Percentiles rank a stretch among this genome's conserved stretches.
phyloP scores from a whole-genome alignment of 2,113 vertebrate species.

The Hemibagrus wyckioides region DNA sequence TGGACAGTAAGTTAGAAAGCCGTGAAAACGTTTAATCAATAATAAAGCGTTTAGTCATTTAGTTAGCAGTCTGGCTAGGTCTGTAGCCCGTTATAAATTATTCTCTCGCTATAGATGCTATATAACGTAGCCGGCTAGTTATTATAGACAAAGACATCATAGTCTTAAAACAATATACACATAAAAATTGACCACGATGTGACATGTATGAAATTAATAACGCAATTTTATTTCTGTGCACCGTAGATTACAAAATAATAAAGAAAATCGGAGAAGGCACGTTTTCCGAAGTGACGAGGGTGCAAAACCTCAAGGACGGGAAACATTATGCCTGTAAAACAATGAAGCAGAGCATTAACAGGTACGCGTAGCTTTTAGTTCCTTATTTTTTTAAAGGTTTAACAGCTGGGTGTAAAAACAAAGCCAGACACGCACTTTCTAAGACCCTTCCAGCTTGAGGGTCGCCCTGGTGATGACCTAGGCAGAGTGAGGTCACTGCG shows the following conservation, averaged over 20 bases:
- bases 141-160: neutral
- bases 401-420: neutral
- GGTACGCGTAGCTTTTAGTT: slow-evolving; percentile 62
- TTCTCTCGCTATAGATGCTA: neutral
- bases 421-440: neutral
- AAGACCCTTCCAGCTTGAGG: neutral
- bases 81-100: neutral
- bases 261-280: slow-evolving; percentile 87
- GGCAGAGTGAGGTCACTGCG: slow-evolving; percentile 14
- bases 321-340: slow-evolving; percentile 84
- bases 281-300: slow-evolving; percentile 85
- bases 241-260: slow-evolving; percentile 81
- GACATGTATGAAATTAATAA: neutral
- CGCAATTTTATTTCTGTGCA: neutral
- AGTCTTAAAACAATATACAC: neutral
- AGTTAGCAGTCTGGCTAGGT: neutral
- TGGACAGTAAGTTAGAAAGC: slow-evolving; percentile 65
- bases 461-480: neutral
- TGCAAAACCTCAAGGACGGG: slow-evolving; percentile 80
- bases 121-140: neutral
- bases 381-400: neutral
- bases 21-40: neutral
- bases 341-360: slow-evolving; percentile 83
- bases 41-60: neutral
- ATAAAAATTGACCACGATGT: neutral